Conservation (phyloP, 2,888 invertebrate genomes). For the Myopa testacea region DNA sequence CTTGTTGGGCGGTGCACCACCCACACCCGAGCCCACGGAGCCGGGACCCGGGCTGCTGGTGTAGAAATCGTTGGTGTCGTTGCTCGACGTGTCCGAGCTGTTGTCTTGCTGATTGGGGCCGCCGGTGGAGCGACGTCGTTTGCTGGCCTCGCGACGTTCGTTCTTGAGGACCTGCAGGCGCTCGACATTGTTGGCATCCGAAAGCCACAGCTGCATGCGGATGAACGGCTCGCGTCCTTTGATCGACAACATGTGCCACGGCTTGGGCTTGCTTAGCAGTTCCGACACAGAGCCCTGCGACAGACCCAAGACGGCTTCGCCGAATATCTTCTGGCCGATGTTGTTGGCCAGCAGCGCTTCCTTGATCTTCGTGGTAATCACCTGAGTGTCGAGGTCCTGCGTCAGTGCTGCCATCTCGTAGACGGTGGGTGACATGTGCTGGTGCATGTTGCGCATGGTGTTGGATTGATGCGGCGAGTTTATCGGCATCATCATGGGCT, state of each 20-base stretch:
- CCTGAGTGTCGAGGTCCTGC: constrained; percentile 95
- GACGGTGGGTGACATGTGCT: constrained; percentile 93
- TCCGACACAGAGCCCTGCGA: constrained; percentile 98
- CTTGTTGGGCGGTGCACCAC: constrained; percentile 86
- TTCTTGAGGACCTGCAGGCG: constrained; percentile 91
- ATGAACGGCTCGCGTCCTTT: constrained; percentile 97
- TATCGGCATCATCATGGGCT: constrained; percentile 73
- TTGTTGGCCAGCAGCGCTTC: constrained; percentile 96
- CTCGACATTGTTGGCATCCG: constrained; percentile 95
- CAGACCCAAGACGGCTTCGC: constrained; percentile 95
- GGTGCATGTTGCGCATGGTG: constrained; percentile 80
- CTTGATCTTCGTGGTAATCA: constrained; percentile 96
- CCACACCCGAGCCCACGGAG: constrained; percentile 68
- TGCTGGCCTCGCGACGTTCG: constrained; percentile 91
- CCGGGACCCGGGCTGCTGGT: constrained; percentile 84
- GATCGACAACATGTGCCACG: constrained; percentile 99
- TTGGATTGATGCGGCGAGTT: constrained; percentile 77
- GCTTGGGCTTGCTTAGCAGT: constrained; percentile 96
- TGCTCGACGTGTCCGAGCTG: constrained; percentile 88
- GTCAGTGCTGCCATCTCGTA: constrained; percentile 98
- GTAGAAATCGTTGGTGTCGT: constrained; percentile 90
- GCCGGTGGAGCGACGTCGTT: constrained; percentile 85
- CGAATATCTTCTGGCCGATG: constrained; percentile 98
- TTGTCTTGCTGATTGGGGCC: constrained; percentile 87
- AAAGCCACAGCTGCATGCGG: constrained; percentile 96